phyloP scores from a whole-genome alignment of 2,888 invertebrate species.

The Neoascia interrupta region DNA sequence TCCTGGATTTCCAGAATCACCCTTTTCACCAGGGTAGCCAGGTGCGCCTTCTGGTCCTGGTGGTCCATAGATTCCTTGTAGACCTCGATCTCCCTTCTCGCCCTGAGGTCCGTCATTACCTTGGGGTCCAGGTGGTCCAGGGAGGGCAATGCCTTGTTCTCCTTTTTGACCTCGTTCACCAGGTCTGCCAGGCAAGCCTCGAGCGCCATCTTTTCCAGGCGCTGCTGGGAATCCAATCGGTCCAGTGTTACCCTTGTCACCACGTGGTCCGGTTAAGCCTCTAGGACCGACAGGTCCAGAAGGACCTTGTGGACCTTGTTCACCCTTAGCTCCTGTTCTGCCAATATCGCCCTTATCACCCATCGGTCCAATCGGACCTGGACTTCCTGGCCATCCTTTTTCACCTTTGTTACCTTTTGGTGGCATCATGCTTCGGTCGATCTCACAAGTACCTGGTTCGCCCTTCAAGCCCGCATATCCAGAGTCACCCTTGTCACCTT shows the following conservation, averaged over 20 bases:
- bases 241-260: slow-evolving; percentile 90
- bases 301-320: slow-evolving; percentile 82
- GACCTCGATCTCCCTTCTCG: slow-evolving; percentile 77
- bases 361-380: slow-evolving; percentile 83
- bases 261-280: slow-evolving; percentile 88
- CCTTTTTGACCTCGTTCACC: slow-evolving; percentile 88
- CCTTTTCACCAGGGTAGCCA: slow-evolving; percentile 88
- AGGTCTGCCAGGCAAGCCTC: slow-evolving; percentile 83
- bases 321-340: slow-evolving; percentile 83
- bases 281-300: slow-evolving; percentile 85
- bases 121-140: slow-evolving; percentile 83
- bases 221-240: slow-evolving; percentile 89
- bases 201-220: slow-evolving; percentile 83
- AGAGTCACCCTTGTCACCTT: slow-evolving; percentile 76
- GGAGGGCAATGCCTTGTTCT: slow-evolving; percentile 83
- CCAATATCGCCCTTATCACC: slow-evolving; percentile 85
- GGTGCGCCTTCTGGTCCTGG: slow-evolving; percentile 88
- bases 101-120: slow-evolving; percentile 81
- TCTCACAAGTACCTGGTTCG: slow-evolving; percentile 83
- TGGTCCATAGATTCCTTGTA: slow-evolving; percentile 83
- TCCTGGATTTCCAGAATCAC: slow-evolving; percentile 85
- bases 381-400: slow-evolving; percentile 82
- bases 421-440: slow-evolving; percentile 79
- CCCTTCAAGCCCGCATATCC: slow-evolving; percentile 83
- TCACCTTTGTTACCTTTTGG: slow-evolving; percentile 84